These are phyloP conservation scores for Craseonycteris thonglongyai DNA, from an alignment of 2,113 vertebrate genomes.

Conservation along the genomic window DNA sequence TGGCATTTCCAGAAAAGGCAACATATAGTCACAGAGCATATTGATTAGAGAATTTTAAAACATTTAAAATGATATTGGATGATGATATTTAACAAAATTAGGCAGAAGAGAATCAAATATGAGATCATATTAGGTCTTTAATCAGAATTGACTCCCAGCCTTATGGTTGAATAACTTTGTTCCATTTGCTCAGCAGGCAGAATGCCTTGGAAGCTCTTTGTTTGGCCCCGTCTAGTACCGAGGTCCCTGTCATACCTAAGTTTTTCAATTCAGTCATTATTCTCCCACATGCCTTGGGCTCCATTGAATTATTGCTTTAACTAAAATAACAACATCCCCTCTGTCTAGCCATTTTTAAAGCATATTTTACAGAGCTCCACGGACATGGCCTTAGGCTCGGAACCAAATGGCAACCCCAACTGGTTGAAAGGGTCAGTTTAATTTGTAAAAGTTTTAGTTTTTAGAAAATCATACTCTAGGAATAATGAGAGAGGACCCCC, in stretches of 20 bases:
- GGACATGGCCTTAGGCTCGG: conserved; percentile 14
- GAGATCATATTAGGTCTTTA: neutral
- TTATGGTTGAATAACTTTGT: neutral
- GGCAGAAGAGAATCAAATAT: neutral
- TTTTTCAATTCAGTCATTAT: neutral
- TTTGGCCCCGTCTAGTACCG: neutral
- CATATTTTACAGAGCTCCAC: conserved; percentile 18
- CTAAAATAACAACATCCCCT: conserved; percentile 6
- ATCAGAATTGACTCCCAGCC: neutral
- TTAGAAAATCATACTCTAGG: conserved; percentile 63
- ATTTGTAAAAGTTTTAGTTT: conserved; percentile 49
- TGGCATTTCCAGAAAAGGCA: neutral
- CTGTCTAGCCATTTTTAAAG: conserved; percentile 36
- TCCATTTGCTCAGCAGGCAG: neutral
- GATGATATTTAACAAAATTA: conserved; percentile 24
- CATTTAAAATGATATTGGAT: neutral
- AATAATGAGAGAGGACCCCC: conserved; percentile 31
- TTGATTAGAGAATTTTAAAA: conserved; percentile 31
- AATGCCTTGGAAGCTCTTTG: neutral
- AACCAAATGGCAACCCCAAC: conserved; percentile 45
- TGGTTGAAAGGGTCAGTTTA: conserved; percentile 23
- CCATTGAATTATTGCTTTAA: neutral
- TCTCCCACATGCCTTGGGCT: neutral
- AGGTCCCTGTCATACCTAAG: neutral
- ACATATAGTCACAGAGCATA: neutral